Base-by-base conservation (phyloP, 2,888 invertebrate species). In the Eupithecia subfuscata region DNA sequence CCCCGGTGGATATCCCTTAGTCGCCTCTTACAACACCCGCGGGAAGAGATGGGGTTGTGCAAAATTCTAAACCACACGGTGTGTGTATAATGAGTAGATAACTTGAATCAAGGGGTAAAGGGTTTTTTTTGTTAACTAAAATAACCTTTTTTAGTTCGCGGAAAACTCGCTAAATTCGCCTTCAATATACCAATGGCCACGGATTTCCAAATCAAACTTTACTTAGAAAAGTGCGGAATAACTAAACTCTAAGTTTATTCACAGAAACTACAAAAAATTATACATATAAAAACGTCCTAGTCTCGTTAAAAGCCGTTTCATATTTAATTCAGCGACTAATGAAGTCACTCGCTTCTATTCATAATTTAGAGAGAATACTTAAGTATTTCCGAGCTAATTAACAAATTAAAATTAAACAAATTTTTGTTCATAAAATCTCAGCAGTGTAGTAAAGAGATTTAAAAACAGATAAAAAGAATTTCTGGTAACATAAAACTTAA, bases 251-350 rank as follows among this genome's bases (percentile, higher is more conserved):
- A 34, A 34, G 30, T 12, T 64, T 48, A 8, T 56, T 56, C n/a
- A 37, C 18, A 6, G 3, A 16, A 65, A n/a, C 16, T 34, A n/a
- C 34, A 18, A 34, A 64, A 14, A 64, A 18, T 4, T 37, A 40
- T 5, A n/a, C 30, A 40, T 5, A n/a, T 18, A 16, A 37, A 30
- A 67, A 37, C n/a, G 0, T 37, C 18, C 11, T 40, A 67, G 12
- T 40, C 12, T 11, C 65, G 11, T 40, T 67, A n/a, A 25, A 60
- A 25, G 37, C 34, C 65, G 37, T 40, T 67, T 67, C 65, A 40
- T 67, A 67, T 67, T 67, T 34, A 18, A 64, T 64, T 67, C 65
- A 40, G 37, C 37, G 18, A 37, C n/a, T n/a, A 67, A 67, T 67
- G 11, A 67, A 37, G 34, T 30, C 34, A 64, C 16, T 67, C 65